phyloP scores from a whole-genome alignment of 2,113 vertebrate species.

The Siphamia tubifer region DNA sequence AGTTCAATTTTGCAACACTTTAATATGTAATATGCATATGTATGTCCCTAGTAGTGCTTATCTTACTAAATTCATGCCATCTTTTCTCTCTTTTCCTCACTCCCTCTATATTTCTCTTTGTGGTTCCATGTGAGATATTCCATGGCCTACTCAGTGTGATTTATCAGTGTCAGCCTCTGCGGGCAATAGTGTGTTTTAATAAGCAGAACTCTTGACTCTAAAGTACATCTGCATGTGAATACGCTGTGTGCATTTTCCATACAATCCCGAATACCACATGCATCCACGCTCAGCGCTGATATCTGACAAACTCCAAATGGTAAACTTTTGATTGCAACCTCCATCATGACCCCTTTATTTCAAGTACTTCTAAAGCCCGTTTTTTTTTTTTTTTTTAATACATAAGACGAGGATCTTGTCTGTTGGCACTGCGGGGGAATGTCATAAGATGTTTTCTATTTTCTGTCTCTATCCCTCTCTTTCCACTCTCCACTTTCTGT shows the following conservation, averaged over 20 bases:
- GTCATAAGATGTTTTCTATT: slow-evolving; percentile 42
- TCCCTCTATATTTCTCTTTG: slow-evolving; percentile 1
- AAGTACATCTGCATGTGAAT: background rate
- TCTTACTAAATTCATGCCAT: background rate
- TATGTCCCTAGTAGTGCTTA: too few species aligned
- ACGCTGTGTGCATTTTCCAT: slow-evolving; percentile 1
- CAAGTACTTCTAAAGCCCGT: slow-evolving; percentile 35
- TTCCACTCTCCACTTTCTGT: slow-evolving; percentile 9
- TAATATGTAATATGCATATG: too few species aligned
- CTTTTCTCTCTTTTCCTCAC: background rate
- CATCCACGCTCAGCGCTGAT: background rate
- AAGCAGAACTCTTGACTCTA: slow-evolving; percentile 46
- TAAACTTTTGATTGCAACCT: slow-evolving; percentile 28
- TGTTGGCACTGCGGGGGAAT: slow-evolving; percentile 47
- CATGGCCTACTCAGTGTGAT: slow-evolving; percentile 33
- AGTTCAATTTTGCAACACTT: too few species aligned
- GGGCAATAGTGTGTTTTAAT: slow-evolving; percentile 58
- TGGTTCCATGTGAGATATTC: slow-evolving; percentile 23
- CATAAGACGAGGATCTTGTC: slow-evolving; percentile 52
- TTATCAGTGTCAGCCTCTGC: slow-evolving; percentile 54
- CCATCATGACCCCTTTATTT: slow-evolving; percentile 45
- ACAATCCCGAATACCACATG: background rate
- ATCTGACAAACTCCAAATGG: slow-evolving; percentile 44
- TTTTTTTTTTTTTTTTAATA: slow-evolving; percentile 11
- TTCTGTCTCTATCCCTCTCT: slow-evolving; percentile 16